Evolutionary conservation across 37 sponge, comb jelly and placozoan species (phyloP).

Genomic region (Beroe forskalii): DNA sequence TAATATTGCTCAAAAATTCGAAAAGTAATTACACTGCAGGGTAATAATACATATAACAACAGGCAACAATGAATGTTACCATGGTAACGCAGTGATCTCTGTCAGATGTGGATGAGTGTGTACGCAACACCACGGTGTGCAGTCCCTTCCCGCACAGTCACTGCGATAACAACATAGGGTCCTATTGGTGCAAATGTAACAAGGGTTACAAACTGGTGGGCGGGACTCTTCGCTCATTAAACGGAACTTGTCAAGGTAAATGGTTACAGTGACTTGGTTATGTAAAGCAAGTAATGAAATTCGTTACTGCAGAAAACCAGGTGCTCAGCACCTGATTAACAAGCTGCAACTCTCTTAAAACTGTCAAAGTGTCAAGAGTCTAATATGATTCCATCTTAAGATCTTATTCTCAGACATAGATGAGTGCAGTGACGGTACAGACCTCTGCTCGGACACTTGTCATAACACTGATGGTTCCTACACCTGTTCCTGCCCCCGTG

Average conservation of each 20-base stretch:
- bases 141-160: background rate
- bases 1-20: too few relatives aligned
- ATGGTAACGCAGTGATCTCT: too few relatives aligned
- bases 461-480: conserved; percentile 11
- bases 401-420: conserved; percentile 54
- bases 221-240: background rate
- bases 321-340: too few relatives aligned
- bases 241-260: background rate
- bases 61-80: too few relatives aligned
- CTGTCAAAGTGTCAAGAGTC: too few relatives aligned
- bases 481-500: conserved; percentile 45
- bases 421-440: background rate
- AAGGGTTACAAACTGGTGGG: background rate
- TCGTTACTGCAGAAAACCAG: too few relatives aligned
- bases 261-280: background rate
- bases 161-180: background rate
- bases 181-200: background rate
- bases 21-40: too few relatives aligned
- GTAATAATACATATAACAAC: too few relatives aligned
- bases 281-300: too few relatives aligned
- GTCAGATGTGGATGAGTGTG: conserved; percentile 46
- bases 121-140: background rate
- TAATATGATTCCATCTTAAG: too few relatives aligned
- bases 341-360: too few relatives aligned
- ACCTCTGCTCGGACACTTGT: conserved; percentile 28